A percentile compares a stretch with the other conserved stretches of the same genome.
Evolutionary conservation across 2,113 vertebrate genomes (phyloP).

Genomic region (Microtus ochrogaster): DNA sequence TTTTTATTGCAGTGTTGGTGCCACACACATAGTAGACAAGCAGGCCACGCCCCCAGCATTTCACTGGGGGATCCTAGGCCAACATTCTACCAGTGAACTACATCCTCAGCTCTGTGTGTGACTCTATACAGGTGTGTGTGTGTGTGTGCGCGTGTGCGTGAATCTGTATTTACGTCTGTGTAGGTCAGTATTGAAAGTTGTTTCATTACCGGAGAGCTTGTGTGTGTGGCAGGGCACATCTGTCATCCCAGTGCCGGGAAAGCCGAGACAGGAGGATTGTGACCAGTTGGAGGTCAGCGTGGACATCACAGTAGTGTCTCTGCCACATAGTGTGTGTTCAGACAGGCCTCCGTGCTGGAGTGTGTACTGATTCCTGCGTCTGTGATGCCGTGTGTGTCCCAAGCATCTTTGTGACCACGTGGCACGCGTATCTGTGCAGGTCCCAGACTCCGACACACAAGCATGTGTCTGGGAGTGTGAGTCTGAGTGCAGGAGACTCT

Average conservation of each 20-base stretch:
- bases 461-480: background rate
- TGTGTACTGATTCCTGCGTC: background rate
- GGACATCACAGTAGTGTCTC: background rate
- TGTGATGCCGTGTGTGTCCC: no score
- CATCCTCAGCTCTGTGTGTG: background rate
- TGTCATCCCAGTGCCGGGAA: background rate
- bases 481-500: background rate
- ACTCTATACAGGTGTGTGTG: background rate
- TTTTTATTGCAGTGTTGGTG: background rate
- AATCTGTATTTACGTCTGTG: background rate
- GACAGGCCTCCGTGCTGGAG: background rate
- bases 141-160: background rate
- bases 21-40: background rate
- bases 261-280: background rate
- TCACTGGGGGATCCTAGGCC: background rate
- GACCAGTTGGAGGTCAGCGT: background rate
- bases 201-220: no score
- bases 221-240: background rate
- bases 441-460: background rate
- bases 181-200: background rate
- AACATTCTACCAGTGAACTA: background rate
- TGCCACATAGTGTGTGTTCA: background rate
- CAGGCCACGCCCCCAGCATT: background rate
- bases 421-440: background rate
- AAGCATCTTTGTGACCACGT: background rate